Base-by-base conservation (phyloP, 2,888 invertebrate species). In the Lapara coniferarum region DNA sequence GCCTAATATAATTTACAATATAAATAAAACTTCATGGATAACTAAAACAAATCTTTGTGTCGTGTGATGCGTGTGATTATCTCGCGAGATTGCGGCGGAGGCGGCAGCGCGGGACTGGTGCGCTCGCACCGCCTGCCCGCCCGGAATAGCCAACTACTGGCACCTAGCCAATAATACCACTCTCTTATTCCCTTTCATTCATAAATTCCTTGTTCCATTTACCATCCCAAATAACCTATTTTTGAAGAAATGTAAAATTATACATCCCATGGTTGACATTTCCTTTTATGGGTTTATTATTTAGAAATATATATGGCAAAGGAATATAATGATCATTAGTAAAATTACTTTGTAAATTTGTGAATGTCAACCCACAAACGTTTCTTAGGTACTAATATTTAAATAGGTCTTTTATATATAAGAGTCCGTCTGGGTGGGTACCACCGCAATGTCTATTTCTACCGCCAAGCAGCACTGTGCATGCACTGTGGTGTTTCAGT, bases 61-160 rank as follows among this genome's bases (percentile, higher is more conserved):
- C 70, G 70, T 72, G 68, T 71, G 71, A 72, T 59, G 78, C 71
- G 71, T 72, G 71, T 69, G 68, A 73, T 74, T 72, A 72, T 75
- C 72, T 72, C 73, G 75, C 75, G 72, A 69, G 72, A 71, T 74
- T 73, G 72, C 75, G 83, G 80, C 79, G 81, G 79, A 79, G 78
- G 77, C 87, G 63, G 88, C 91, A 89, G 83, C 88, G 89, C 77
- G 77, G 81, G 83, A 91, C 91, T 91, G 90, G 84, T 82, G 90
- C 89, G 89, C 88, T 81, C 83, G 86, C 89, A 90, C 84, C 78
- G 81, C 85, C 87, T 90, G 86, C 87, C 87, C 87, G 86, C 89
- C 87, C 85, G 88, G 88, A 93, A 93, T 93, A 92, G 78, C 81
- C 75, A 71, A 72, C 58, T 71, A 70, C 85, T 92, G 92, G 93